Evolutionary conservation across 1,140 invertebrate species (phyloP).

Genomic region (Helicoverpa armigera): DNA sequence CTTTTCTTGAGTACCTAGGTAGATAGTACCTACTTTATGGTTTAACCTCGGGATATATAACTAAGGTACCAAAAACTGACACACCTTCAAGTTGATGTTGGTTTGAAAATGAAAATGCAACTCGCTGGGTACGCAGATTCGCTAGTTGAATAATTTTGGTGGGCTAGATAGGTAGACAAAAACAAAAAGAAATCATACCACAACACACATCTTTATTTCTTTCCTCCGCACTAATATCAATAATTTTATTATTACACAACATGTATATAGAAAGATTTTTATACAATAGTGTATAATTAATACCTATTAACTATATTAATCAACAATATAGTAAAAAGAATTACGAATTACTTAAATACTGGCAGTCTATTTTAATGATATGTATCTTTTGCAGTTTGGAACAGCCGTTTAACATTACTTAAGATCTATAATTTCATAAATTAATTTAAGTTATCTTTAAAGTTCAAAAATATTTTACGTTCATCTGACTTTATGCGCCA

Average conservation of each 20-base stretch:
- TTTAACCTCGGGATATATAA: no score
- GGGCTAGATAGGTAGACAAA: no score
- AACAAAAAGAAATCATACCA: conserved; percentile 60
- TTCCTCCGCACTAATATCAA: conserved; percentile 73
- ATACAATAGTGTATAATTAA: conserved; percentile 86
- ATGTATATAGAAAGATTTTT: conserved; percentile 86
- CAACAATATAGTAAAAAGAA: conserved; percentile 85
- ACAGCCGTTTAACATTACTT: conserved; percentile 73
- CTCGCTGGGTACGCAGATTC: no score
- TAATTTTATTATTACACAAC: conserved; percentile 85
- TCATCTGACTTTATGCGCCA: conserved; percentile 47
- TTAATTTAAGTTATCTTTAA: not conserved
- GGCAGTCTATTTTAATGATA: conserved; percentile 86
- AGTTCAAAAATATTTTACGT: conserved; percentile 44
- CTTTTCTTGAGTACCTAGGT: no score
- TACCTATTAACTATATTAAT: conserved; percentile 80
- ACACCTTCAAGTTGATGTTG: no score
- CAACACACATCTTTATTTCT: conserved; percentile 84
- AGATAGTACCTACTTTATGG: no score
- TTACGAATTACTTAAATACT: conserved; percentile 83
- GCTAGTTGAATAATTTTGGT: no score
- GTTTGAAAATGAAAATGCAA: no score
- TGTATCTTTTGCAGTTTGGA: conserved; percentile 85
- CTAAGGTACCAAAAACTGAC: no score
- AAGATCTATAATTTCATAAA: conserved; percentile 44